A percentile compares a stretch with the other conserved stretches of the same genome.
Evolutionary conservation across 2,797 vertebrate genomes (phyloP).

Genomic region (Epinephelus awoara): DNA sequence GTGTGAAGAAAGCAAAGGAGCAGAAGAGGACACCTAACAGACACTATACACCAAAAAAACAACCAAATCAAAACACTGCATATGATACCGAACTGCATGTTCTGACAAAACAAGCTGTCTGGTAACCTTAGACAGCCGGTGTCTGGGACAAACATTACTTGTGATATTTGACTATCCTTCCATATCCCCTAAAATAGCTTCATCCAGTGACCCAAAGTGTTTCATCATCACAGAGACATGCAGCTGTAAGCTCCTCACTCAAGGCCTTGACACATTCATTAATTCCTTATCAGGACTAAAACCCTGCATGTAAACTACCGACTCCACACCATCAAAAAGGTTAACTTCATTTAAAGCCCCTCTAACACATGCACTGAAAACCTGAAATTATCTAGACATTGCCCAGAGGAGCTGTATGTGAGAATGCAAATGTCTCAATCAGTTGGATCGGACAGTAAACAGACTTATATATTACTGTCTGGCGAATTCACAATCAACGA

Average conservation of each 20-base stretch:
- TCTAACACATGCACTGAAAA: no score
- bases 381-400: no score
- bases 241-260: conserved; percentile 8
- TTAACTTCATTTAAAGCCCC: conserved; percentile 54
- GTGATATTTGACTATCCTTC: conserved; percentile 58
- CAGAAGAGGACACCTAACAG: conserved; percentile 34
- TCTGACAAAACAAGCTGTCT: conserved; percentile 52
- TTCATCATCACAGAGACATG: conserved; percentile 40
- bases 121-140: conserved; percentile 53
- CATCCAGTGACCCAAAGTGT: conserved; percentile 35
- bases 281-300: conserved; percentile 10
- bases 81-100: conserved; percentile 49
- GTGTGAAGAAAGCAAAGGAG: conserved; percentile 27
- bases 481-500: no score
- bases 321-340: conserved; percentile 30
- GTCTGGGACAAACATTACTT: conserved; percentile 65
- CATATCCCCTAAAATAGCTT: conserved; percentile 46
- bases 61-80: conserved; percentile 35
- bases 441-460: no score
- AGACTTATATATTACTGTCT: no score
- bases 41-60: conserved; percentile 31
- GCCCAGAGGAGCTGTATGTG: no score
- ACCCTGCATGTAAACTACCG: conserved; percentile 15
- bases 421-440: no score
- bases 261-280: conserved; percentile 3